Conservation (phyloP, 2,113 vertebrate species). For the Rattus rattus region DNA sequence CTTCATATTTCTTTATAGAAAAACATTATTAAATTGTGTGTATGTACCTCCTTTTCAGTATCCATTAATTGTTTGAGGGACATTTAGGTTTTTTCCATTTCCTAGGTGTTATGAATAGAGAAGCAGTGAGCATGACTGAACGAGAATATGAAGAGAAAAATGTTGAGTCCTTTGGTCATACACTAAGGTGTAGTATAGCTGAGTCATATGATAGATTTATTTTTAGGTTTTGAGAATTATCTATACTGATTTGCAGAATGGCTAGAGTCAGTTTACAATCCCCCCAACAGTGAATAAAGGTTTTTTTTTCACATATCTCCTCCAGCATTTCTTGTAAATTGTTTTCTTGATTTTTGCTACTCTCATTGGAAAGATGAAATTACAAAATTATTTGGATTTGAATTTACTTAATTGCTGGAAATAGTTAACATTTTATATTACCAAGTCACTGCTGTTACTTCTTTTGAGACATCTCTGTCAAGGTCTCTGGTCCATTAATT, state of each 20-base stretch:
- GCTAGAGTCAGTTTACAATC: neutral
- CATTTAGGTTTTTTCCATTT: neutral
- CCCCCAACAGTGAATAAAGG: neutral
- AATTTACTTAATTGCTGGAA: neutral
- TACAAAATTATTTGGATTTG: neutral
- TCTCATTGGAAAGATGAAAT: neutral
- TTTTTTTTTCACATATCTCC: neutral
- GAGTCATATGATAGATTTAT: neutral
- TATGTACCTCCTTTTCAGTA: neutral
- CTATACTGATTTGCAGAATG: neutral
- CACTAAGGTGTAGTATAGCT: neutral
- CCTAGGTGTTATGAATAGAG: neutral
- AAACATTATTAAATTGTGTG: neutral
- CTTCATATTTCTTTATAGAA: neutral
- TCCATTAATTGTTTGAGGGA: neutral
- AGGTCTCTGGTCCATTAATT: neutral
- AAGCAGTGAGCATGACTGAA: neutral
- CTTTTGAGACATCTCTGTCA: neutral
- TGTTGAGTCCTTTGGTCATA: neutral
- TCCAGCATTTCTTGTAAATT: neutral
- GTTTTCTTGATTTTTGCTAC: neutral
- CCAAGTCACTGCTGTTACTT: neutral
- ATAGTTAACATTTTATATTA: neutral
- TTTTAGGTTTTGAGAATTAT: neutral
- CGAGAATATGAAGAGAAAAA: neutral